phyloP scores from a whole-genome alignment of 2,797 vertebrate species.

The Ctenopoma multispine region DNA sequence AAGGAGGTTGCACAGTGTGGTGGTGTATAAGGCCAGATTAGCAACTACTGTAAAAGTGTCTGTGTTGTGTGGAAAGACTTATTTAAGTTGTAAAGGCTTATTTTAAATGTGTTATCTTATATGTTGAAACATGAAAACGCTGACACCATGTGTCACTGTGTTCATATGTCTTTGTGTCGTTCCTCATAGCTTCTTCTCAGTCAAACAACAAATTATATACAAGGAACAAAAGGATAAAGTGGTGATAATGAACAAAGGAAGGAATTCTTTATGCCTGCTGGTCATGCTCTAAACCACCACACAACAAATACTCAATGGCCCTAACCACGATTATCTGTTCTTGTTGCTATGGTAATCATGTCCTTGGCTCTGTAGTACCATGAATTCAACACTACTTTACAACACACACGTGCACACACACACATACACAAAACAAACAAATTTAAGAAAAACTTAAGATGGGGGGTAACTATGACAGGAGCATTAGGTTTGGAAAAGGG shows the following conservation, averaged over 20 bases:
- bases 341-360: constrained; percentile 76
- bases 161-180: constrained; percentile 6
- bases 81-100: constrained; percentile 2
- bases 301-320: constrained; percentile 48
- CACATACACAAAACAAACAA: neutral
- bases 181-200: neutral
- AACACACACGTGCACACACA: constrained; percentile 10
- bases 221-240: neutral
- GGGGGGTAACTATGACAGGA: neutral
- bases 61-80: constrained; percentile 7
- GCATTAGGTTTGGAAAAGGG: neutral
- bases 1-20: constrained; percentile 36
- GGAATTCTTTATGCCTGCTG: constrained; percentile 40
- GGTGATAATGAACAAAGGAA: constrained; percentile 45
- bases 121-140: too few relatives aligned
- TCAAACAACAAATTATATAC: neutral
- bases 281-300: constrained; percentile 41
- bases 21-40: constrained; percentile 62
- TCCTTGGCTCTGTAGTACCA: constrained; percentile 55
- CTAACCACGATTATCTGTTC: constrained; percentile 52
- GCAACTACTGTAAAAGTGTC: constrained; percentile 33
- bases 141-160: neutral
- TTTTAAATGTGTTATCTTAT: too few relatives aligned
- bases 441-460: neutral
- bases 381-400: constrained; percentile 57